Percentiles rank a stretch among this genome's conserved stretches.
phyloP scores from a whole-genome alignment of 2,113 vertebrate genomes.

The Xiphias gladius region DNA sequence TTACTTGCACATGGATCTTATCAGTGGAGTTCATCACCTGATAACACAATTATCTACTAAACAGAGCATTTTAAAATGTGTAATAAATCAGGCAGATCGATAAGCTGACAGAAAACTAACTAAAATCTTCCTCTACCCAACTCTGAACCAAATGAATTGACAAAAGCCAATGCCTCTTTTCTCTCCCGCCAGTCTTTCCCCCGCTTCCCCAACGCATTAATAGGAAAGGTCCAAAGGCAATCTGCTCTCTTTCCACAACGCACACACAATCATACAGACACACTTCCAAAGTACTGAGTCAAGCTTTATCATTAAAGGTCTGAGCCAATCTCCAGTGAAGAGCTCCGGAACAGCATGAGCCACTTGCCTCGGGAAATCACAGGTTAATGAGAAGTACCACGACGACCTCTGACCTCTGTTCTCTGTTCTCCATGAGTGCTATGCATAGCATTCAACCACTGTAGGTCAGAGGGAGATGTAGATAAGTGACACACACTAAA shows the following conservation, averaged over 20 bases:
- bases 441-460: background rate
- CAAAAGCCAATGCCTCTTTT: background rate
- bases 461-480: constrained; percentile 10
- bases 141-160: background rate
- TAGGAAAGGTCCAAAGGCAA: constrained; percentile 38
- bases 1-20: background rate
- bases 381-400: constrained; percentile 46
- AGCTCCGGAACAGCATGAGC: constrained; percentile 32
- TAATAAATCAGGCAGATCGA: constrained; percentile 3
- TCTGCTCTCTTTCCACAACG: background rate
- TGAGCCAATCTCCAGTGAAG: constrained; percentile 27
- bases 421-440: background rate
- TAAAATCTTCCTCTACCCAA: background rate
- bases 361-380: constrained; percentile 32
- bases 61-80: background rate
- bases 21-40: constrained; percentile 7
- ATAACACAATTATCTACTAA: constrained; percentile 4
- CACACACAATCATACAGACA: constrained; percentile 23
- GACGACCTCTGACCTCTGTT: constrained; percentile 19
- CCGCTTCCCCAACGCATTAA: constrained; percentile 38
- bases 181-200: background rate
- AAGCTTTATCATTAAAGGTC: constrained; percentile 35
- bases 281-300: background rate
- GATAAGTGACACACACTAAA: constrained; percentile 2
- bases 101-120: constrained; percentile 6